A percentile compares a stretch with the other conserved stretches of the same genome.
phyloP scores from a whole-genome alignment of 2,113 vertebrate species.

The Rhabdomys dilectus region DNA sequence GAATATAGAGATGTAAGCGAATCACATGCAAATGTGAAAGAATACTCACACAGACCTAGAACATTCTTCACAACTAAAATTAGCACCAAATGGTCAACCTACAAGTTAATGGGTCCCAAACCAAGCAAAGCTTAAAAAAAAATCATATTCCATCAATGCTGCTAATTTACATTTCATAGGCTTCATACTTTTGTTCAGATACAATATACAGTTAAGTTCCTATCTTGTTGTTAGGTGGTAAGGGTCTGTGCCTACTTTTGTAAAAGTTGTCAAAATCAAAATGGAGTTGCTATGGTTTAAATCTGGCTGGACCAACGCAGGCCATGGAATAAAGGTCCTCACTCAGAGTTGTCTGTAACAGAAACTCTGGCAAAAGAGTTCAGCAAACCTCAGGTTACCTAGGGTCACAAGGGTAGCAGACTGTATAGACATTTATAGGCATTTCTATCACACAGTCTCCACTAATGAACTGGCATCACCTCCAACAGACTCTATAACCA shows the following conservation, averaged over 20 bases:
- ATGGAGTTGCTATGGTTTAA: background rate
- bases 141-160: background rate
- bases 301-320: background rate
- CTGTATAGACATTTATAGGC: background rate
- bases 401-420: background rate
- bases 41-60: background rate
- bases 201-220: background rate
- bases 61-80: constrained; percentile 14
- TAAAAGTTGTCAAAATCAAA: background rate
- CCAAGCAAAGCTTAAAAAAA: background rate
- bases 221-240: constrained; percentile 1
- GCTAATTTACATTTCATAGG: background rate
- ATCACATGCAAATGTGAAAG: background rate
- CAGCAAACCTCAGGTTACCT: background rate
- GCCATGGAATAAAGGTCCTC: background rate
- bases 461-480: background rate
- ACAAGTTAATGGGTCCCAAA: background rate
- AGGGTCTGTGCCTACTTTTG: constrained; percentile 3
- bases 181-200: constrained; percentile 45
- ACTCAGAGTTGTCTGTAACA: background rate
- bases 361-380: background rate
- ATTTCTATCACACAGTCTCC: background rate
- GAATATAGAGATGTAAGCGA: background rate
- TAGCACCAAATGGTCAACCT: background rate
- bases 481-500: background rate